These are phyloP conservation scores for Chaenogobius annularis DNA, from an alignment of 2,113 vertebrate genomes.

Conservation along the genomic window DNA sequence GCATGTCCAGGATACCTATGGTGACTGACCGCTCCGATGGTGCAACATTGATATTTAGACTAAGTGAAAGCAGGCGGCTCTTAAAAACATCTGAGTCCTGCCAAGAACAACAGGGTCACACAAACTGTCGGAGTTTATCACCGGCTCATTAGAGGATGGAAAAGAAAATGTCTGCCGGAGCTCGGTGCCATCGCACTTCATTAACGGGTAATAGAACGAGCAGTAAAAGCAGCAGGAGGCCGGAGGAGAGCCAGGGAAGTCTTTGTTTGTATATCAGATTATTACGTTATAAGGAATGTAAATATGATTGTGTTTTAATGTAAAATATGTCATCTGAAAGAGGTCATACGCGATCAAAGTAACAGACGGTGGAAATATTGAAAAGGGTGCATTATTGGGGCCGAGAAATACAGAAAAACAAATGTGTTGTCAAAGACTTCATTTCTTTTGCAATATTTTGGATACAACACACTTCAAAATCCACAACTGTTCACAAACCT, in stretches of 20 bases:
- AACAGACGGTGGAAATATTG: no score
- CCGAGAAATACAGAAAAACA: no score
- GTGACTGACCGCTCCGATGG: neutral
- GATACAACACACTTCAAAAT: no score
- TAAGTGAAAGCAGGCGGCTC: slow-evolving; percentile 17
- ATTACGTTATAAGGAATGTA: neutral
- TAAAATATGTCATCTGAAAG: no score
- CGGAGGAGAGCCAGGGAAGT: neutral
- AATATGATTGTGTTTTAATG: neutral
- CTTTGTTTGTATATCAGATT: neutral
- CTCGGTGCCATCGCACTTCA: slow-evolving; percentile 42
- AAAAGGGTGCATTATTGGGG: no score
- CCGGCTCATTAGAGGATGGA: slow-evolving; percentile 51
- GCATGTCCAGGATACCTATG: neutral
- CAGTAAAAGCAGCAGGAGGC: slow-evolving; percentile 35
- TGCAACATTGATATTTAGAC: neutral
- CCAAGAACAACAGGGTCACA: slow-evolving; percentile 28
- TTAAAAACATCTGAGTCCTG: slow-evolving; percentile 9
- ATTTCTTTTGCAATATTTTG: no score
- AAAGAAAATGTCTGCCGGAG: slow-evolving; percentile 69
- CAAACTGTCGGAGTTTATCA: slow-evolving; percentile 39
- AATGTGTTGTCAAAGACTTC: no score
- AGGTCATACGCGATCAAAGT: no score
- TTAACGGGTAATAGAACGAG: slow-evolving; percentile 45
- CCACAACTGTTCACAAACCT: no score